Evolutionary conservation across 2,113 vertebrate genomes (phyloP), one percentile per base, ranked within the genome.

Genomic region (Heterotilapia buettikoferi): DNA sequence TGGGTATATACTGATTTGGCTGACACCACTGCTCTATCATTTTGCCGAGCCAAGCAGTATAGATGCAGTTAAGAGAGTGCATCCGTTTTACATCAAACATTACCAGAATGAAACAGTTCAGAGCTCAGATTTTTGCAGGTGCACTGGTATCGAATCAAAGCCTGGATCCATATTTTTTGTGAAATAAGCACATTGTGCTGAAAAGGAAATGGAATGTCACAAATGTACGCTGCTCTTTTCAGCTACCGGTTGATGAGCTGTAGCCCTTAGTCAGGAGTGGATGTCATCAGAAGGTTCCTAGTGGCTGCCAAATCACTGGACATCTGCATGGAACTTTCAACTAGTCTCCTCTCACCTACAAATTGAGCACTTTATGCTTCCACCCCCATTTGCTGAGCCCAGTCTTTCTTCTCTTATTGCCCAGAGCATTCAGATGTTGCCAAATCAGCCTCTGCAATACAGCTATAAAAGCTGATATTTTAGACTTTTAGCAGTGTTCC

Each of bases 1-100:
- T 43, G 93, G 86, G 84, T 83, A 53, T 78, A 68, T 53, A 54
- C 82, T 89, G 89, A 88, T 90, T 89, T 85, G 92, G 90, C 92
- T 90, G 87, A 94, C 87, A 84, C 90, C n/a, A 7, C 84, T 29
- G 88, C 86, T 84, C 84, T 71, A 5, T 71, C 79, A 3, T 92
- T 91, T 80, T 90, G 89, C 92, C 47, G 29, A 91, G 88, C 63
- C 56, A 84, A 92, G 92, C 92, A 87, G 43, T 82, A 88, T 61
- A 29, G 31, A 88, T 9, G 88, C 43, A 63, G 87, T 89, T 33
- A 86, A 45, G 90, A 82, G 80, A 88, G 68, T 6, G 83, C 63
- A 31, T 80, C 63, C 18, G n/a, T 43, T 78, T 84, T 57, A 12
- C 21, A 7, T 85, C 82, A 87, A 80, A 61, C 78, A 2, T 24